Percentiles rank a stretch among this genome's conserved stretches.
Conservation (phyloP, 2,113 vertebrate genomes). For the Trogon surrucura region DNA sequence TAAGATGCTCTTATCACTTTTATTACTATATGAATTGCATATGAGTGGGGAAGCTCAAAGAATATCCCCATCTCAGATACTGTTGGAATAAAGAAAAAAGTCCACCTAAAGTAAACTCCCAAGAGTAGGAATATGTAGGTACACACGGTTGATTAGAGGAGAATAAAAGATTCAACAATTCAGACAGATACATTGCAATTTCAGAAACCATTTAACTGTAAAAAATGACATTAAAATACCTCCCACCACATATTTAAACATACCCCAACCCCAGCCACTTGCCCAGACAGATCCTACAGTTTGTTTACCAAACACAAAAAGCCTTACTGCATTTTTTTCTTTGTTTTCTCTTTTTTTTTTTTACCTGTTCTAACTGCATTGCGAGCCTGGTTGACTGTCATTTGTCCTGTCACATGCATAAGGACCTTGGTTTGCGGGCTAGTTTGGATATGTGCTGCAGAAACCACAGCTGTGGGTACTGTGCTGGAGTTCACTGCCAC, state of each 20-base stretch:
- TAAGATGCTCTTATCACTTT: constrained; percentile 1
- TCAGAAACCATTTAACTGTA: background rate
- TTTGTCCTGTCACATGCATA: constrained; percentile 90
- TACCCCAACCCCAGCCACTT: background rate
- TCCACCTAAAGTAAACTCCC: background rate
- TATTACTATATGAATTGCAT: constrained; percentile 6
- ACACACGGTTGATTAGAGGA: background rate
- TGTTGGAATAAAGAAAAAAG: background rate
- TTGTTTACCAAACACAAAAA: background rate
- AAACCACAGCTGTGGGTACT: constrained; percentile 80
- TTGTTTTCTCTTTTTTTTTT: constrained; percentile 19
- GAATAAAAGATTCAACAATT: background rate
- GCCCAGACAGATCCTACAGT: background rate
- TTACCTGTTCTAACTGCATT: constrained; percentile 92
- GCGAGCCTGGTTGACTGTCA: constrained; percentile 97
- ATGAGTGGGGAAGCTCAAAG: background rate
- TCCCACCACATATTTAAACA: background rate
- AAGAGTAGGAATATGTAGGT: background rate
- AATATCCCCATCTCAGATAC: background rate
- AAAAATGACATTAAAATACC: background rate
- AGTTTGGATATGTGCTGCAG: constrained; percentile 87
- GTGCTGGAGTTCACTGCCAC: constrained; percentile 76
- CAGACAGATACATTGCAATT: background rate
- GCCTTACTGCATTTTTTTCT: too few species aligned
- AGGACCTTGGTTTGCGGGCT: constrained; percentile 91